Evolutionary conservation across 2,113 vertebrate genomes (phyloP), one percentile per base, ranked within the genome.

Genomic region (Panthera uncia): DNA sequence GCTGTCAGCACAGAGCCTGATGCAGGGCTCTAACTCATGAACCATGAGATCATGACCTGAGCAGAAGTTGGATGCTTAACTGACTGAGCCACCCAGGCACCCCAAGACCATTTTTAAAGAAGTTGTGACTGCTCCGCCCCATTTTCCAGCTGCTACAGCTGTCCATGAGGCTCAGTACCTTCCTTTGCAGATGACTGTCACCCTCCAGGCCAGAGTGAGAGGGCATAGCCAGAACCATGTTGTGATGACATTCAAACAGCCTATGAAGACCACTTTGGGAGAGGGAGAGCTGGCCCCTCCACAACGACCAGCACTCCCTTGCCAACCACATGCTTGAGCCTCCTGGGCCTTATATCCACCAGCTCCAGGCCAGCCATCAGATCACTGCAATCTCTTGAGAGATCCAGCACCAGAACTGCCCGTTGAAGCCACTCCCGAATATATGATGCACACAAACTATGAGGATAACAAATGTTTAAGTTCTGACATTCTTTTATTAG

Each of bases 401-500:
- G 50, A 66, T 69, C 61, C 33, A 36, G 55, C 94, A 18, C 65
- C 81, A 94, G 21, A 86, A 41, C 15, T 57, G 52, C 23, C 25
- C 4, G 18, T 31, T 1, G 55, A 57, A 65, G n/a, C 36, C 68
- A 84, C 11, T 73, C 65, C 69, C 23, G 50, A 80, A 76, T 48
- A 82, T 41, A 23, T 92, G 48, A 92, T 50, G 31, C 69, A 94
- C 12, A 89, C 14, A 55, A 86, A 97, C 38, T 33, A 18, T 31
- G 29, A 79, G 14, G 31, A 94, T 73, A 52, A 52, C 16, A 79
- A 89, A 65, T 12, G 68, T 45, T 83, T 25, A 55, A 74, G 18
- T 55, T 48, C 91, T 89, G 65, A 66, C 55, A 91, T 86, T 80
- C 52, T 74, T 93, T 93, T 50, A 61, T 65, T 66, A 94, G 87